Evolutionary conservation across 2,797 vertebrate genomes (phyloP), one percentile per base, ranked within the genome.

Genomic region (Ctenosaura bakeri): DNA sequence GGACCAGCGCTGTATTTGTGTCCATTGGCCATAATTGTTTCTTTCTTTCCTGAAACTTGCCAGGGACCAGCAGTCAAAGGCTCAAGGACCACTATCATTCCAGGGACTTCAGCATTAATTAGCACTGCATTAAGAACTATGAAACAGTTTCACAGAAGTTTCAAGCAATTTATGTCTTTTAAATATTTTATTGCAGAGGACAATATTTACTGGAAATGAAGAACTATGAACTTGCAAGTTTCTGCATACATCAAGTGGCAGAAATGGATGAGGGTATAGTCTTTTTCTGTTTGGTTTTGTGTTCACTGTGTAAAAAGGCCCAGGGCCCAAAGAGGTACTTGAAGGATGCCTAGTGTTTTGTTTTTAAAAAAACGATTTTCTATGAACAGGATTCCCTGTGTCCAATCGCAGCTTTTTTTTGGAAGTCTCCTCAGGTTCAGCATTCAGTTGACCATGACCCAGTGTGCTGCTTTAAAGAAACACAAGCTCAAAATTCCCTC

Each of bases 121-220:
- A 14, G 10, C 26, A 26, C 46, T 78, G 46, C 38, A 56, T 56
- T 35, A 74, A 74, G 14, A 12, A 29, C 6, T 2, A 32, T 26
- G 35, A 56, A 38, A 81, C 69, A 46, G 5, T 4, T 88, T 2
- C 78, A 50, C 24, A 74, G 32, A 50, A 32, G 24, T 87, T 66
- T 6, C 38, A 22, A 87, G 13, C 2, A 69, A 52, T 86, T 92
- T 88, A 26, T 18, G 85, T 73, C 83, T 8, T 88, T 90, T 77
- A 83, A 38, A 54, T 94, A 90, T 92, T 93, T 94, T 90, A 46
- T 96, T 97, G 32, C 90, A 98, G 98, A 95, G 98, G 97, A 52
- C 95, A 96, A 69, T 98, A 97, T 96, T 96, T 98, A 91, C 96
- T 97, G 93, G 95, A 93, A 83, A 95, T 98, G 97, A 97, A 96